Conservation (phyloP, 1,140 invertebrate genomes). For the Leptopilina clavipes region DNA sequence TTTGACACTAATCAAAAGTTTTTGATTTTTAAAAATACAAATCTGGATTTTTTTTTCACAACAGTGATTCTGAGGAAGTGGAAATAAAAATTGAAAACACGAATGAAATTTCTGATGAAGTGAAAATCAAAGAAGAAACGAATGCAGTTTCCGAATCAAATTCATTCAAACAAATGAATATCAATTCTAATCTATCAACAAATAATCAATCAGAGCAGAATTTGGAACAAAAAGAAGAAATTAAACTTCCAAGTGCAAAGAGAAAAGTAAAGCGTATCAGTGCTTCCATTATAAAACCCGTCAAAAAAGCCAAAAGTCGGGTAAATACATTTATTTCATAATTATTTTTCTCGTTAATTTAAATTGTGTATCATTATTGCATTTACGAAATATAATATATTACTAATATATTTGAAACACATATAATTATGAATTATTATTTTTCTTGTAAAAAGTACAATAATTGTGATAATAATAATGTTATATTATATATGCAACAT, state of each 20-base stretch:
- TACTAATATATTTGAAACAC: no score
- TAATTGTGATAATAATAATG: no score
- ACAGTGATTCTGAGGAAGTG: background rate
- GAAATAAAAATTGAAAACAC: background rate
- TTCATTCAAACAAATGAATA: background rate
- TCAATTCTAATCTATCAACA: background rate
- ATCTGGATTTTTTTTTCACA: background rate
- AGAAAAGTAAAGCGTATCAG: background rate
- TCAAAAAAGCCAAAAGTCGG: background rate
- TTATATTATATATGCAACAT: no score
- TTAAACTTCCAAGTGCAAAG: background rate
- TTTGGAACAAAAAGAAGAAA: background rate
- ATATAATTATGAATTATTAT: no score
- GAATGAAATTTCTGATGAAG: background rate
- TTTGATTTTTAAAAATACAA: no score
- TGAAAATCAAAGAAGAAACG: background rate
- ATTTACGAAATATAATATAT: no score
- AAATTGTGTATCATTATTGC: background rate
- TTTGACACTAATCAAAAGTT: no score
- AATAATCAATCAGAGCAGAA: background rate
- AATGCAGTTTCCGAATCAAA: background rate
- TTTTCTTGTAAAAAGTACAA: no score
- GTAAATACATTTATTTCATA: slow-evolving; percentile 7
- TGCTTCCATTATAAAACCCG: slow-evolving; percentile 13
- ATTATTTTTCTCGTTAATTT: slow-evolving; percentile 6